These are phyloP conservation scores for Cryptotermes secundus DNA, from an alignment of 1,140 invertebrate species.

Conservation along the genomic window DNA sequence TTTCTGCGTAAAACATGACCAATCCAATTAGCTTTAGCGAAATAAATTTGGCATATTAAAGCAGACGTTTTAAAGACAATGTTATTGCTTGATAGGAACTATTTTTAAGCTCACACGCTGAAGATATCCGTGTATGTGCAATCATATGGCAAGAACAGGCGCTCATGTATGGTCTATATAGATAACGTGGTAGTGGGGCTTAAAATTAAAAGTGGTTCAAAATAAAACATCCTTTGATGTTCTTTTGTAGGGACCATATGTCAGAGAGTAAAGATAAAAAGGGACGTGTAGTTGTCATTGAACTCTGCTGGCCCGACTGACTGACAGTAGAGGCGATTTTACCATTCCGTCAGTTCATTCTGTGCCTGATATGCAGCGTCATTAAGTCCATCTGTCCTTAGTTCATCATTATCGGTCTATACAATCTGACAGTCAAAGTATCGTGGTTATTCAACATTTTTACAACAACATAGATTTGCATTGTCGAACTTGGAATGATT, in stretches of 20 bases:
- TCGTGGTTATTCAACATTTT: too few species aligned
- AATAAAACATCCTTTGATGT: constrained; percentile 8
- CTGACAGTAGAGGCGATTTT: background rate
- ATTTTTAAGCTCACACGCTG: background rate
- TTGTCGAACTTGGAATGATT: too few species aligned
- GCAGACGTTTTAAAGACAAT: too few species aligned
- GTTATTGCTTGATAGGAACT: background rate
- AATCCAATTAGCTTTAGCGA: too few species aligned
- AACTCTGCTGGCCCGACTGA: background rate
- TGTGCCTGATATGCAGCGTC: background rate
- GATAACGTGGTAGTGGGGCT: background rate
- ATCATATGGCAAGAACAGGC: background rate
- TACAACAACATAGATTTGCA: too few species aligned
- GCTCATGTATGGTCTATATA: background rate
- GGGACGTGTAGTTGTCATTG: background rate
- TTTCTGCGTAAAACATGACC: too few species aligned
- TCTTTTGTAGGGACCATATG: background rate
- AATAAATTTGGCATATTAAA: too few species aligned
- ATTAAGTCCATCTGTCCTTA: background rate
- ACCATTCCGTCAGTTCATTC: background rate
- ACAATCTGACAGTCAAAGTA: too few species aligned
- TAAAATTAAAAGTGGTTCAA: constrained; percentile 10
- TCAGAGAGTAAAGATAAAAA: background rate
- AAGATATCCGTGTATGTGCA: background rate
- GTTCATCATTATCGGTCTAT: background rate